phyloP scores from a whole-genome alignment of 2,797 vertebrate species.

The Salmo trutta region DNA sequence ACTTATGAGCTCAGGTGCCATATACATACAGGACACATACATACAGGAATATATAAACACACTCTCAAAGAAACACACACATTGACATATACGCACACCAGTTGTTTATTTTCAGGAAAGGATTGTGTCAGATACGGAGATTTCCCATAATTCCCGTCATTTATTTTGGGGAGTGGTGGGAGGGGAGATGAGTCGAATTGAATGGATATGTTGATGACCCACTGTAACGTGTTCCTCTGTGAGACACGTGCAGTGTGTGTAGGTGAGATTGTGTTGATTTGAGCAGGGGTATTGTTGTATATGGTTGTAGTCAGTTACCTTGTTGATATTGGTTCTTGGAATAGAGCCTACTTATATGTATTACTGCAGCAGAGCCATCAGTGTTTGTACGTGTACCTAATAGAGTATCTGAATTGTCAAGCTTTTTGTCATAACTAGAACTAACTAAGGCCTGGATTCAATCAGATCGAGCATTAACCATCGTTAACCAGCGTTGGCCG shows the following conservation, averaged over 20 bases:
- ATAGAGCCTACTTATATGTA: neutral
- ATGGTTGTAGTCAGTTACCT: conserved; percentile 28
- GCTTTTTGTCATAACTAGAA: neutral
- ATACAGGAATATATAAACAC: conserved; percentile 30
- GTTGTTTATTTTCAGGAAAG: conserved; percentile 63
- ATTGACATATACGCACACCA: conserved; percentile 51
- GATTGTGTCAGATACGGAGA: conserved; percentile 81
- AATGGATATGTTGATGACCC: conserved; percentile 52
- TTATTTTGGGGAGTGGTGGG: conserved; percentile 50
- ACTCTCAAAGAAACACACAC: conserved; percentile 20
- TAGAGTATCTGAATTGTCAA: neutral
- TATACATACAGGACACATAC: conserved; percentile 44
- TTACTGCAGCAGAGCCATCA: neutral
- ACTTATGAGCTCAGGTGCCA: conserved; percentile 49
- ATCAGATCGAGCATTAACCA: neutral
- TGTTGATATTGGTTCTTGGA: conserved; percentile 1
- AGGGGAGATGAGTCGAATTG: conserved; percentile 46
- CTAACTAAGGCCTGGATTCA: neutral
- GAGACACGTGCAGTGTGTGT: conserved; percentile 10
- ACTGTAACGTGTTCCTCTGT: conserved; percentile 28
- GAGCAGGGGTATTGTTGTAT: conserved; percentile 1
- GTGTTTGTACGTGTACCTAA: conserved; percentile 5
- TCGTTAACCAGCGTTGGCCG: no score
- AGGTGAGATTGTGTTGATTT: conserved; percentile 6
- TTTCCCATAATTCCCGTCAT: conserved; percentile 75